phyloP scores from a whole-genome alignment of 2,113 vertebrate species.

The Phalacrocorax pelagicus region DNA sequence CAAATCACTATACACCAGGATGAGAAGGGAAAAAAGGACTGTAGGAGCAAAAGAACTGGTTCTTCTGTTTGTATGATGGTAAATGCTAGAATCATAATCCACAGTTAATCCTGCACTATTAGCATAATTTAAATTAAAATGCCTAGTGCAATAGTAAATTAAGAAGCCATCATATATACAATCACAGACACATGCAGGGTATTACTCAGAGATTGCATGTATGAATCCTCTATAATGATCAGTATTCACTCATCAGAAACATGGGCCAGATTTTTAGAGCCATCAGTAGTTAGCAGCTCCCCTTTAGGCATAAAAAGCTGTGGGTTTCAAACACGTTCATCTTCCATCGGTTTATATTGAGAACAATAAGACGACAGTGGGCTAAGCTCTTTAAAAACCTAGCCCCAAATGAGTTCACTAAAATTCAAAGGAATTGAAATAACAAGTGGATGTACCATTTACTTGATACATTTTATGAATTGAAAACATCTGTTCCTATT shows the following conservation, averaged over 20 bases:
- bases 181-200: neutral
- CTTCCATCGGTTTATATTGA: constrained; percentile 3
- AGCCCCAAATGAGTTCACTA: constrained; percentile 36
- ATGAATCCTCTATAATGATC: constrained; percentile 38
- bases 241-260: constrained; percentile 16
- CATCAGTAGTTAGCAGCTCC: neutral
- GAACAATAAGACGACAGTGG: constrained; percentile 1
- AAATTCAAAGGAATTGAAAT: constrained; percentile 57
- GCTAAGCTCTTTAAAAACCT: constrained; percentile 34
- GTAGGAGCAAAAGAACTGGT: neutral
- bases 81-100: constrained; percentile 53
- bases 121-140: constrained; percentile 65
- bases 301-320: constrained; percentile 26
- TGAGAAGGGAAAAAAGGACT: neutral
- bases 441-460: constrained; percentile 50
- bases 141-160: constrained; percentile 34
- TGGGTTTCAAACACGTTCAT: neutral
- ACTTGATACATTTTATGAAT: constrained; percentile 33
- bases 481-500: constrained; percentile 62
- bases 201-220: neutral
- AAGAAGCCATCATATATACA: constrained; percentile 33
- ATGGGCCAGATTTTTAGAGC: neutral
- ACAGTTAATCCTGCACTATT: constrained; percentile 43
- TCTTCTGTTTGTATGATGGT: constrained; percentile 1
- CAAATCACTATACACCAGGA: neutral